Percentiles rank a stretch among this genome's conserved stretches.
phyloP scores from a whole-genome alignment of 2,888 invertebrate genomes.

The Phragmatobia fuliginosa region DNA sequence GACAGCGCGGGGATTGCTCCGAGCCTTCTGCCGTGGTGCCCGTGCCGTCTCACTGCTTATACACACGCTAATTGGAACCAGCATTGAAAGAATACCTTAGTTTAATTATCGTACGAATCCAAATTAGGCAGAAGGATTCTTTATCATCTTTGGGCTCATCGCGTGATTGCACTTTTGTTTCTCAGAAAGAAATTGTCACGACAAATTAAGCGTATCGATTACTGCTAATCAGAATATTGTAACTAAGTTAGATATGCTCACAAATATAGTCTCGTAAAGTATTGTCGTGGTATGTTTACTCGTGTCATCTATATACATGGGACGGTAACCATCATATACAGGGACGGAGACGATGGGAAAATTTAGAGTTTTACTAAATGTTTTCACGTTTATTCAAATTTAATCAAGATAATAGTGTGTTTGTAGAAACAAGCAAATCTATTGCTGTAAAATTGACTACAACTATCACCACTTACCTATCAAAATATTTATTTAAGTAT shows the following conservation, averaged over 20 bases:
- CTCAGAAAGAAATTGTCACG: slow-evolving; percentile 37
- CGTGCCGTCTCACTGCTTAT: slow-evolving; percentile 66
- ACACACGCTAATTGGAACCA: slow-evolving; percentile 67
- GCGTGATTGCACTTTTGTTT: slow-evolving; percentile 27
- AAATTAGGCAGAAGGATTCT: slow-evolving; percentile 49
- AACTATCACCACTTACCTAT: not conserved
- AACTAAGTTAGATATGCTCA: slow-evolving; percentile 4
- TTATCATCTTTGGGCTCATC: slow-evolving; percentile 41
- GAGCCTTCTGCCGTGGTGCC: slow-evolving; percentile 8
- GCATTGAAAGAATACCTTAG: slow-evolving; percentile 59
- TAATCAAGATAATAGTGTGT: not conserved
- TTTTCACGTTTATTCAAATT: not conserved
- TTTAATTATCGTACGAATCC: slow-evolving; percentile 52
- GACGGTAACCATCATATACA: too few relatives aligned
- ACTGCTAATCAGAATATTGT: slow-evolving; percentile 8
- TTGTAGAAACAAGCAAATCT: not conserved
- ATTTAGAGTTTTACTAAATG: too few relatives aligned
- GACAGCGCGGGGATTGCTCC: slow-evolving; percentile 63
- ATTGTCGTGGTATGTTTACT: not conserved
- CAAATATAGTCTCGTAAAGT: not conserved
- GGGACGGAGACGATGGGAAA: too few relatives aligned
- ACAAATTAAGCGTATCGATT: slow-evolving; percentile 19
- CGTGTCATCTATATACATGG: not conserved
- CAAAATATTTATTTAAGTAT: not conserved
- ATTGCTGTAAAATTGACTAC: not conserved